Conservation (phyloP, 1,140 invertebrate genomes). For the Ylistrum balloti region DNA sequence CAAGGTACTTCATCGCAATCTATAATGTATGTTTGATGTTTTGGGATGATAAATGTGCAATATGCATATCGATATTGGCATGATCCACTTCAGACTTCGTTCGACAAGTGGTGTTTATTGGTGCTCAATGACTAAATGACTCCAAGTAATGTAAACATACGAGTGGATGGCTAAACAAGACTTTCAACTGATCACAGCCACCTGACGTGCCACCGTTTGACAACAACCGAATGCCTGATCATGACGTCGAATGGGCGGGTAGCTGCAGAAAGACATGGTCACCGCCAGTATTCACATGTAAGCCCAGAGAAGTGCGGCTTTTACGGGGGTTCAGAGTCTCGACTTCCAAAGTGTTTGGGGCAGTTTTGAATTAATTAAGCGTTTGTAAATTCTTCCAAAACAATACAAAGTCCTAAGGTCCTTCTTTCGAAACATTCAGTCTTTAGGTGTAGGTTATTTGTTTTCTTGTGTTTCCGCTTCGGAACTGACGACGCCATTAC, state of each 20-base stretch:
- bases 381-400: too few relatives aligned
- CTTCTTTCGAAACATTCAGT: too few relatives aligned
- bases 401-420: too few relatives aligned
- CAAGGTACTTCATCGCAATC: not conserved
- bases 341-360: too few relatives aligned
- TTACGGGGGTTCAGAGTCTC: too few relatives aligned
- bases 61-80: not conserved
- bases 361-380: too few relatives aligned
- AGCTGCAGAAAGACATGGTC: not conserved
- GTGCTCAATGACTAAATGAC: not conserved
- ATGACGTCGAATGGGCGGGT: not conserved
- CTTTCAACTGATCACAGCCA: not conserved
- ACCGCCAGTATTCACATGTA: too few relatives aligned
- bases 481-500: too few relatives aligned
- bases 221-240: not conserved
- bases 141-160: not conserved
- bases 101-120: not conserved
- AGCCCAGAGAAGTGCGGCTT: too few relatives aligned
- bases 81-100: not conserved
- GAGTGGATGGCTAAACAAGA: not conserved
- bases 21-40: conserved; percentile 18
- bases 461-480: too few relatives aligned
- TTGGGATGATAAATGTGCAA: not conserved
- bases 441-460: too few relatives aligned
- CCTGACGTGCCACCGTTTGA: not conserved